A percentile compares a stretch with the other conserved stretches of the same genome.
Conservation (phyloP, 2,888 invertebrate species). For the Agapostemon virescens region DNA sequence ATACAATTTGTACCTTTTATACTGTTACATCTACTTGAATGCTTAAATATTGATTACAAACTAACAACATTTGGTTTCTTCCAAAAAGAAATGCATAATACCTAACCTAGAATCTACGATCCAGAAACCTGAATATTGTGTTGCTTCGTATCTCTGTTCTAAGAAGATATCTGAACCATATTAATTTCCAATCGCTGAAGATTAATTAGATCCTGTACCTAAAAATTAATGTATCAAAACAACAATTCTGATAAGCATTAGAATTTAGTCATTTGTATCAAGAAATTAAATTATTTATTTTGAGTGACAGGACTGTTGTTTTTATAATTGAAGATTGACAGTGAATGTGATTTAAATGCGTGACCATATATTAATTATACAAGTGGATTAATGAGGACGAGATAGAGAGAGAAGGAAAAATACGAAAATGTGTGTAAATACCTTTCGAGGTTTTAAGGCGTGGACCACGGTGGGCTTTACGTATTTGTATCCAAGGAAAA, state of each 20-base stretch:
- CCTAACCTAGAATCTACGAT: conserved; percentile 30
- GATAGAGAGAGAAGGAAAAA: background rate
- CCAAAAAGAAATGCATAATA: no score
- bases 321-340: background rate
- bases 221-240: background rate
- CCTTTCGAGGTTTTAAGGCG: conserved; percentile 82
- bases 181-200: background rate
- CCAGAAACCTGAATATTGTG: background rate
- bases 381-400: background rate
- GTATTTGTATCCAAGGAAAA: conserved; percentile 80
- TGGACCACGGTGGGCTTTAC: conserved; percentile 80
- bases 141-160: background rate
- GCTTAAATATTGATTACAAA: no score
- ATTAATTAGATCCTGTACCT: conserved; percentile 3
- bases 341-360: background rate
- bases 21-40: no score
- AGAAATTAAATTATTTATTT: background rate
- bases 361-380: no score
- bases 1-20: no score
- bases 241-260: background rate
- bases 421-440: conserved; percentile 68
- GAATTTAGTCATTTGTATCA: background rate
- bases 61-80: no score
- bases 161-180: background rate
- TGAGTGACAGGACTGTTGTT: background rate